Conservation (phyloP, 2,797 vertebrate genomes). For the Gymnopithys bicolor region DNA sequence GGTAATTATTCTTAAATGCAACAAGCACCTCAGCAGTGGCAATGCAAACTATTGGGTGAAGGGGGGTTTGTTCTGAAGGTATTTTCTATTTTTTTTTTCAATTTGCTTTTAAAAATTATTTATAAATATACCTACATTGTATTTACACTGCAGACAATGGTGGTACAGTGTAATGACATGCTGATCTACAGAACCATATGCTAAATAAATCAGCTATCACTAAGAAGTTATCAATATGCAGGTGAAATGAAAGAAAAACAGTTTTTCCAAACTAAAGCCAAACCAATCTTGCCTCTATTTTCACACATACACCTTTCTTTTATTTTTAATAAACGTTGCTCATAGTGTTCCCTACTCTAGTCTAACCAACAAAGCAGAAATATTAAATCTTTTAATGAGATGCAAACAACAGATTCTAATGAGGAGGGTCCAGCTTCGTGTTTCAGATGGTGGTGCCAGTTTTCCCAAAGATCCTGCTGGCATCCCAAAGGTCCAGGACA, state of each 20-base stretch:
- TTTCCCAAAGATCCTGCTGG: not conserved
- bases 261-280: not conserved
- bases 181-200: not conserved
- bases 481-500: not conserved
- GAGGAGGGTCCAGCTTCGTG: not conserved
- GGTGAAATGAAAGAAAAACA: not conserved
- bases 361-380: not conserved
- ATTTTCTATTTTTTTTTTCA: too few species aligned
- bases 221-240: not conserved
- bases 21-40: not conserved
- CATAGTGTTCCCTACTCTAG: not conserved
- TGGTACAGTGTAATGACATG: not conserved
- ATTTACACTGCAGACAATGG: not conserved
- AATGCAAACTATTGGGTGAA: not conserved
- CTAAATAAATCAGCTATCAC: not conserved
- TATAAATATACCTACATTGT: not conserved
- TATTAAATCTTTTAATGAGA: not conserved
- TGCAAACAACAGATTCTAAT: not conserved
- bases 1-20: not conserved
- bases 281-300: not conserved
- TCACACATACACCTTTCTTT: not conserved
- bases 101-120: rapidly evolving
- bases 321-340: not conserved
- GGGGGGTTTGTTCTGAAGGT: not conserved
- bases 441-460: not conserved